Evolutionary conservation across 2,888 invertebrate species (phyloP), one percentile per base, ranked within the genome.

Genomic region (Ellobium chinense): DNA sequence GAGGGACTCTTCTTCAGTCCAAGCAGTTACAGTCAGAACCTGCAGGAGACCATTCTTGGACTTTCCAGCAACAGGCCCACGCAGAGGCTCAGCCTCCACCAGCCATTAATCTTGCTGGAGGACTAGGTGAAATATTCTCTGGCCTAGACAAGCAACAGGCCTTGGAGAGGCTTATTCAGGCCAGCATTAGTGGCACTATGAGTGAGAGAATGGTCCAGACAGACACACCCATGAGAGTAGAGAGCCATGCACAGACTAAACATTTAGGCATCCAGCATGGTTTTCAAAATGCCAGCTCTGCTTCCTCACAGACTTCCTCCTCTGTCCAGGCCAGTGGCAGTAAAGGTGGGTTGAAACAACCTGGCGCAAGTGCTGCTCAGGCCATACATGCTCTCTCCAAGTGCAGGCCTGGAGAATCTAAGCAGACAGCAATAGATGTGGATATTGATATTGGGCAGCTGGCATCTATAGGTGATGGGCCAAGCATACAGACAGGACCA

Each of bases 391-490:
- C 46, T 46, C 46, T 12, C 3, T 77, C 77, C 12, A 79, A 69
- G n/a, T 75, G 27, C n/a, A 60, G 63, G n/a, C 75, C 60, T 34
- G 80, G 80, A 9, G 80, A 80, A 56, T 75, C 70, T 12, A 68
- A 80, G 34, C 80, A 75, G 46, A 75, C 80, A 24, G 75, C 80
- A 9, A 75, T 80, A 54, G 80, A 80, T 62, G 75, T 80, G 9
- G 80, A 76, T 27, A 29, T 80, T 18, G 80, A 80, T 24, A 68
- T 80, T 18, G 80, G 80, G 4, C 73, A 80, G 27, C 34, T 75
- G n/a, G 62, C 75, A 21, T 75, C 75, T 14, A 75, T 75, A 0
- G 62, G 36, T 21, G 80, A 75, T 58, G 75, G 65, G 1, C 21
- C 56, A 24, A 56, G 54, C 18, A 29, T 63, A 18, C 60, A 63